Base-by-base conservation (phyloP, 2,888 invertebrate genomes). In the Rhimphoctona megacephalus region DNA sequence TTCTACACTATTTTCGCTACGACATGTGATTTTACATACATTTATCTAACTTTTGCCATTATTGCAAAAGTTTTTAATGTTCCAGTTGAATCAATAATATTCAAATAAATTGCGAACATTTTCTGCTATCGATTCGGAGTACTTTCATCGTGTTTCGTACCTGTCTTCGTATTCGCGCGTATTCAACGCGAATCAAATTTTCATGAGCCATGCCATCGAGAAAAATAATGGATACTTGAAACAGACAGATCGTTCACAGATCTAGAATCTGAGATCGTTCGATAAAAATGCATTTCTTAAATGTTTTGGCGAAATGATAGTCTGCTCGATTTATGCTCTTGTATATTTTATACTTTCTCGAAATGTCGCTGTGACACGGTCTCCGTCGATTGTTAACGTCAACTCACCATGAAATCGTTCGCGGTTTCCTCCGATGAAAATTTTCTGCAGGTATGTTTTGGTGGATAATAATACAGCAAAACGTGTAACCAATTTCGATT, bases 271-370 rank as follows among this genome's bases (percentile, higher is more conserved):
- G n/a, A 14, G 61, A 61, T 78, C 9, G 22, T 52, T 22, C 52
- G 9, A 64, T 57, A 30, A 57, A 61, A 72, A 19, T 61, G 39
- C 46, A 64, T 66, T 46, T 43, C 36, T 52, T 39, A 46, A 46
- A 77, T 70, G 54, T 33, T 52, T 72, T 36, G 30, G 9, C 39
- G 82, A 57, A 77, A 83, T 70, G 77, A 83, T 69, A 61, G 83
- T 77, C 77, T 70, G 72, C 64, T 66, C 43, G 83, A n/a, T 17
- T 61, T 19, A 52, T 67, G 19, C 14, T 52, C 67, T 6, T 67
- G 54, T 33, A 57, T 19, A 67, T 19, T 25, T 46, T 43, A 67
- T 76, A 66, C 57, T 64, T 76, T 70, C 69, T 25, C 64, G 33
- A 83, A 77, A 83, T 70, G 25, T 70, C 77, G 30, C 70, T 52